A percentile compares a stretch with the other conserved stretches of the same genome.
These are phyloP conservation scores for Esox lucius DNA, from an alignment of 2,797 vertebrate species.

Conservation along the genomic window DNA sequence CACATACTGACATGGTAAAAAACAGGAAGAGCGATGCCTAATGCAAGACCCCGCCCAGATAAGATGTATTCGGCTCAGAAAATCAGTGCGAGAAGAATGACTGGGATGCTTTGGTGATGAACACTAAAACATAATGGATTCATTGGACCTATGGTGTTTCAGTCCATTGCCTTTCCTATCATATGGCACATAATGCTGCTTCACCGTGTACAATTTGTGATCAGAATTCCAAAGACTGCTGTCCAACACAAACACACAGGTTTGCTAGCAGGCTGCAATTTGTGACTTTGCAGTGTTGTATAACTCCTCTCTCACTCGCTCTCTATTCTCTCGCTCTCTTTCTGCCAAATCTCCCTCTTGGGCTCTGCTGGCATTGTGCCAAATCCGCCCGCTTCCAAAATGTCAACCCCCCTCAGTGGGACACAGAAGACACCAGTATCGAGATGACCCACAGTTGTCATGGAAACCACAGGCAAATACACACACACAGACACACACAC, in stretches of 20 bases:
- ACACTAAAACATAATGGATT: constrained; percentile 15
- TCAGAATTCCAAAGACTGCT: too few relatives aligned
- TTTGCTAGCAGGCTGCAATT: too few relatives aligned
- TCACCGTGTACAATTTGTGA: too few relatives aligned
- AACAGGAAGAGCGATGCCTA: constrained; percentile 15
- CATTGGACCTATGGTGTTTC: not conserved
- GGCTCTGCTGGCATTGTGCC: not conserved
- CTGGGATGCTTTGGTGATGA: not conserved
- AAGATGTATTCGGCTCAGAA: not conserved
- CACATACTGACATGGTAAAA: constrained; percentile 10
- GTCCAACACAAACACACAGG: too few relatives aligned
- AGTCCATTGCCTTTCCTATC: not conserved
- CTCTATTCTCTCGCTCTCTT: constrained; percentile 35
- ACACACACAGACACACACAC: not conserved
- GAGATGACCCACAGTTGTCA: constrained; percentile 1
- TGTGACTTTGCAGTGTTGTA: too few relatives aligned
- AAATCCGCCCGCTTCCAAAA: not conserved
- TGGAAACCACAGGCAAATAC: not conserved
- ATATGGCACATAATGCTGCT: not conserved
- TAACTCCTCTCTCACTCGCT: not conserved
- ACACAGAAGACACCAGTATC: not conserved
- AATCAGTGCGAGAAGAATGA: constrained; percentile 15
- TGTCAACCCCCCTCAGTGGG: constrained; percentile 4
- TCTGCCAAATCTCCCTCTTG: not conserved
- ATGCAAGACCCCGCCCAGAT: not conserved